Evolutionary conservation across 2,888 invertebrate species (phyloP), one percentile per base, ranked within the genome.

Genomic region (Erebia ligea): DNA sequence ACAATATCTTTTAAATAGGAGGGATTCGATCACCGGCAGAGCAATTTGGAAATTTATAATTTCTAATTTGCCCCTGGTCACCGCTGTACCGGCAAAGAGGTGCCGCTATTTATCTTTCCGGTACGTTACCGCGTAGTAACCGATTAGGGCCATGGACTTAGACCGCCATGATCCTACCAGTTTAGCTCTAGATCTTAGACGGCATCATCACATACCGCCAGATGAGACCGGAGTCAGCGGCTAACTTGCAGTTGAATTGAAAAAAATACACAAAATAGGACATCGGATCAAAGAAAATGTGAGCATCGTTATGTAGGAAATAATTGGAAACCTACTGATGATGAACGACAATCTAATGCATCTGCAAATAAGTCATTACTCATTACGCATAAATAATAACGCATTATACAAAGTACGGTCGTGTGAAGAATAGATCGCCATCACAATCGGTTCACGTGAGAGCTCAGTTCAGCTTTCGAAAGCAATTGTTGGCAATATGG

Each of bases 391-490:
- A 73, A 73, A 75, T 69, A 75, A 75, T 72, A 66, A 71, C 71
- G 73, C 73, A 67, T 73, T 67, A 76, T 70, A 73, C 69, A 71
- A 74, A 73, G 68, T 65, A 66, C 57, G 50, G 74, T 67, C 75
- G 77, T 78, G 78, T 73, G 78, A 76, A 78, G 67, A 73, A 71
- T 68, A 73, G 75, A 74, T 74, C 73, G 62, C 73, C 67, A 76
- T 74, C 73, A 72, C 74, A 71, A 79, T 78, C 76, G 74, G 73
- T 74, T 74, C 73, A 71, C 76, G 73, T 75, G 78, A 76, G 75
- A 76, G 70, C 75, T 10, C 25, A 11, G 45, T 15, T 19, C 59
- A 19, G 61, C 77, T 77, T 77, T 77, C 78, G 70, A 77, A 75
- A 54, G 70, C 76, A 73, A 76, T 76, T 80, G 78, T 79, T 76